phyloP scores from a whole-genome alignment of 1,140 invertebrate genomes.

The Pseudachorutes palmiensis region DNA sequence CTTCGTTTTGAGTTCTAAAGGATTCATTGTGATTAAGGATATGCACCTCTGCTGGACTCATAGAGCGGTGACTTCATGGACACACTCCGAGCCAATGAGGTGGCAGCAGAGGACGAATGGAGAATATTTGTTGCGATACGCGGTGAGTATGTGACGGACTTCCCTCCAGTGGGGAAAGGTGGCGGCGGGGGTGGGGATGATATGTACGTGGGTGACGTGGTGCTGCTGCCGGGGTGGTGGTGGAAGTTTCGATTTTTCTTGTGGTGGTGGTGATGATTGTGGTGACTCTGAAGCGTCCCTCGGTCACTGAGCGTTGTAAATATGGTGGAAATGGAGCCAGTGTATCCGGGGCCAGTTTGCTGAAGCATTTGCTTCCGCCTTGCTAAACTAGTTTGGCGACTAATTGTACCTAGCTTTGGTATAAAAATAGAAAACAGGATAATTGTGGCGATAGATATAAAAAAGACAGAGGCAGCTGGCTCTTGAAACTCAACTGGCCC shows the following conservation, averaged over 20 bases:
- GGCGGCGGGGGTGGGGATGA: constrained; percentile 32
- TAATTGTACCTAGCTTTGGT: constrained; percentile 42
- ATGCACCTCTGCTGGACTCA: constrained; percentile 30
- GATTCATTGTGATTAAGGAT: constrained; percentile 25
- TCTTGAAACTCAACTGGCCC: constrained; percentile 39
- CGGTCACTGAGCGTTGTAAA: constrained; percentile 38
- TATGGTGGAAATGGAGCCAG: constrained; percentile 38
- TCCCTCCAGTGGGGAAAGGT: constrained; percentile 21
- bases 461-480: constrained; percentile 38
- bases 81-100: constrained; percentile 35
- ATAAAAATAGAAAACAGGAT: constrained; percentile 42
- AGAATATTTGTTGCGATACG: constrained; percentile 35
- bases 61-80: constrained; percentile 38
- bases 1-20: too few relatives aligned
- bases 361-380: constrained; percentile 36
- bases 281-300: constrained; percentile 36
- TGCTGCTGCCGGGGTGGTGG: constrained; percentile 3
- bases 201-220: background rate
- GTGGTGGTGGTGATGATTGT: background rate
- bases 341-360: constrained; percentile 34
- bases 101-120: constrained; percentile 36
- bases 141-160: constrained; percentile 36
- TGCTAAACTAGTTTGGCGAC: constrained; percentile 38
- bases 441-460: constrained; percentile 39
- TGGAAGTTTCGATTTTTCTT: too few relatives aligned